Evolutionary conservation across 2,888 invertebrate species (phyloP).

Genomic region (Sinohyriopsis cumingii): DNA sequence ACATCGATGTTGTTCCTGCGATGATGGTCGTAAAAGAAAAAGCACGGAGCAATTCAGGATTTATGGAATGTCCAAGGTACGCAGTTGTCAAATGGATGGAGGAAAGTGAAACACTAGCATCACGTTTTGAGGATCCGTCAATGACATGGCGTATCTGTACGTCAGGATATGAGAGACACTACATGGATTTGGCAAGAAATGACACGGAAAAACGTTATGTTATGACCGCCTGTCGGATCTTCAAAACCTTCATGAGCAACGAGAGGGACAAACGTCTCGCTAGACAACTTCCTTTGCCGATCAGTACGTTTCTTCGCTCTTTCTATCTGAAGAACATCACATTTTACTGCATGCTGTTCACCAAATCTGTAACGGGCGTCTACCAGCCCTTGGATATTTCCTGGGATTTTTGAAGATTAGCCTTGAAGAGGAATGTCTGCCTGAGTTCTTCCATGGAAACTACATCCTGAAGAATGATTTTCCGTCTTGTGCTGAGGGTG

Average conservation of each 20-base stretch:
- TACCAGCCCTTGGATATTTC: constrained; percentile 26
- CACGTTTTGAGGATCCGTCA: constrained; percentile 14
- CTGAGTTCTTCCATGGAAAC: constrained; percentile 20
- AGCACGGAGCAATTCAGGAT: constrained; percentile 10
- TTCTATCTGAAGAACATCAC: constrained; percentile 39
- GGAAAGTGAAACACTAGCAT: constrained; percentile 4
- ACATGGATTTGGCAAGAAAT: constrained; percentile 29
- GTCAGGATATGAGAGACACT: constrained; percentile 42
- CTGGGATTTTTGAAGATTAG: constrained; percentile 14
- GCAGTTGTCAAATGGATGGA: constrained; percentile 44
- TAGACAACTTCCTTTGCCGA: constrained; percentile 9
- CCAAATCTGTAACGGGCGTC: constrained; percentile 8
- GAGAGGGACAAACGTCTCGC: no score
- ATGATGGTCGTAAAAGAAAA: constrained; percentile 26
- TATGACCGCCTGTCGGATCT: constrained; percentile 38
- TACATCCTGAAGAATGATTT: no score
- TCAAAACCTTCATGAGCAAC: constrained; percentile 25
- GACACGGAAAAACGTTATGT: constrained; percentile 26
- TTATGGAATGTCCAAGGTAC: constrained; percentile 30
- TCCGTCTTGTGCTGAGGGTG: no score
- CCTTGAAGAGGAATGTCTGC: constrained; percentile 17
- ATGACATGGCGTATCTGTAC: constrained; percentile 38
- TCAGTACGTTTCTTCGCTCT: constrained; percentile 24
- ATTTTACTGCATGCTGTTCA: constrained; percentile 21
- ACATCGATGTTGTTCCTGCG: constrained; percentile 44